These are phyloP conservation scores for Prosapia bicincta DNA, from an alignment of 2,888 invertebrate genomes.

Conservation along the genomic window DNA sequence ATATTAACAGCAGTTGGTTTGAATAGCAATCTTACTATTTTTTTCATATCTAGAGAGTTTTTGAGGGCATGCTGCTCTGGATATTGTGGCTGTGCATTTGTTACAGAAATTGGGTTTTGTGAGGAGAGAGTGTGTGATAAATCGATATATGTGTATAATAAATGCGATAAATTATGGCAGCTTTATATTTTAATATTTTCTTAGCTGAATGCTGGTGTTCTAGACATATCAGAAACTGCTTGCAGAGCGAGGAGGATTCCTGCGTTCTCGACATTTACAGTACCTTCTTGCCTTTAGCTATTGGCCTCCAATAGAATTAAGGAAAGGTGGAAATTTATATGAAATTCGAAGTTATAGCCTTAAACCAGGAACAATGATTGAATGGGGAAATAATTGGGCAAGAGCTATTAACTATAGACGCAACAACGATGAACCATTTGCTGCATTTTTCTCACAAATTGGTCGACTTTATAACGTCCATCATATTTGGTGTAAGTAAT, in stretches of 20 bases:
- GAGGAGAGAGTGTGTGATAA: too few relatives aligned
- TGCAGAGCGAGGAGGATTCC: conserved; percentile 70
- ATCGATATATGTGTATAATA: too few relatives aligned
- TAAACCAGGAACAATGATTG: conserved; percentile 98
- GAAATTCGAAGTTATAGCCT: conserved; percentile 91
- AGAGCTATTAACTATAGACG: conserved; percentile 87
- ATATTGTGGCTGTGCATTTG: too few relatives aligned
- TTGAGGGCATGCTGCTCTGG: too few relatives aligned
- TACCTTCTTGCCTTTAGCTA: conserved; percentile 95
- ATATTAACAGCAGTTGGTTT: too few relatives aligned
- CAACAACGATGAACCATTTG: conserved; percentile 92
- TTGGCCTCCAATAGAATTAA: conserved; percentile 82
- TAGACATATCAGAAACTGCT: conserved; percentile 70
- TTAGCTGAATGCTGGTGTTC: conserved; percentile 34
- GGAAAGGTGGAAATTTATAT: conserved; percentile 78
- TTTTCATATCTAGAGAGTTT: too few relatives aligned
- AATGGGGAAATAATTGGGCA: conserved; percentile 99
- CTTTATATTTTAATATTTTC: too few relatives aligned
- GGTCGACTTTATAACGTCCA: conserved; percentile 96
- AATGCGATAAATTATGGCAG: too few relatives aligned
- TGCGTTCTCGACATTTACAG: conserved; percentile 86
- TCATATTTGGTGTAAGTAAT: conserved; percentile 99
- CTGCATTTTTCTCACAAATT: conserved; percentile 97
- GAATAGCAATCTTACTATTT: too few relatives aligned
- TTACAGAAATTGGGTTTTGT: too few relatives aligned